Percentiles rank a stretch among this genome's conserved stretches.
Evolutionary conservation across 2,888 invertebrate genomes (phyloP).

Genomic region (Microctonus aethiopoides): DNA sequence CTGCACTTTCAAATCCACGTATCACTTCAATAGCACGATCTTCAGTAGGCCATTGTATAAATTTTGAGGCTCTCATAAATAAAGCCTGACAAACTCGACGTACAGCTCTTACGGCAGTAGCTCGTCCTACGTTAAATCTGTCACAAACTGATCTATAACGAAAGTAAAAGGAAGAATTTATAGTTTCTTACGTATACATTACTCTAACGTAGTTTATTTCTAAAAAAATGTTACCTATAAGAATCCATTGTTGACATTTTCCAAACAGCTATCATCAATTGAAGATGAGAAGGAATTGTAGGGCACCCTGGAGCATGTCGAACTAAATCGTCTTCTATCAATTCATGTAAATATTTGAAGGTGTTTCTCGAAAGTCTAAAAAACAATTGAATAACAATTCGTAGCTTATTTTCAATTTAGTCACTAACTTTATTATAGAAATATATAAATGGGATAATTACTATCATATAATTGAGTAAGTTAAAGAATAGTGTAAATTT

Average conservation of each 20-base stretch:
- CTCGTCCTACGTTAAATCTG: not conserved
- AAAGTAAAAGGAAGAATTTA: not conserved
- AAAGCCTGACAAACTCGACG: not conserved
- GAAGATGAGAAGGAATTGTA: not conserved
- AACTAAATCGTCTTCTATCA: not conserved
- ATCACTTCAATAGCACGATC: slow-evolving; percentile 5
- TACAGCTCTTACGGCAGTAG: not conserved
- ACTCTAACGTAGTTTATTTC: not conserved
- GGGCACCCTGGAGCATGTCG: not conserved
- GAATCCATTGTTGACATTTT: not conserved
- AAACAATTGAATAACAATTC: not conserved
- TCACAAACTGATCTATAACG: not conserved
- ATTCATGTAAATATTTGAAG: not conserved
- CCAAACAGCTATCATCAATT: not conserved
- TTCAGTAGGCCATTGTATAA: not conserved
- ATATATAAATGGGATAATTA: too few relatives aligned
- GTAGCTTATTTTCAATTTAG: too few relatives aligned
- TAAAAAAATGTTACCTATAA: not conserved
- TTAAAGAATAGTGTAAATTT: too few relatives aligned
- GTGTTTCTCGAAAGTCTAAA: not conserved
- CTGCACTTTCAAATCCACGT: not conserved
- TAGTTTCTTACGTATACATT: too few relatives aligned
- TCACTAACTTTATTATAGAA: too few relatives aligned
- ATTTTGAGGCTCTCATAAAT: not conserved
- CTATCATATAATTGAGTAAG: too few relatives aligned